Conservation (phyloP, 2,113 vertebrate species). For the Lagenorhynchus albirostris region DNA sequence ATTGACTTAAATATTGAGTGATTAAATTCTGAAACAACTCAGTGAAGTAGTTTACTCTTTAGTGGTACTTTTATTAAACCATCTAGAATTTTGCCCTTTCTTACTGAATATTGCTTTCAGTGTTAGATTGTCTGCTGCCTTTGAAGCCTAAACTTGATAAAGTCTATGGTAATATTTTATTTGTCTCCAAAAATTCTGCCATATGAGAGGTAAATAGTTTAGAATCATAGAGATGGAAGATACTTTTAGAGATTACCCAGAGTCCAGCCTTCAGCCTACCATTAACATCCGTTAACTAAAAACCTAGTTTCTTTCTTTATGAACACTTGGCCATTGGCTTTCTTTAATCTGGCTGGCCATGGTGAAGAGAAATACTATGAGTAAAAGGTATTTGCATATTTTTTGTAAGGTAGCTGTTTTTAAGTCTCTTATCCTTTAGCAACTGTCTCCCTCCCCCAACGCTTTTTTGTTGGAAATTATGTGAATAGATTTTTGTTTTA, state of each 20-base stretch:
- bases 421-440: neutral
- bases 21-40: conserved; percentile 1
- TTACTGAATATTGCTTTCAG: neutral
- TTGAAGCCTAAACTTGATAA: neutral
- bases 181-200: neutral
- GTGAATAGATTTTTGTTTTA: conserved; percentile 1
- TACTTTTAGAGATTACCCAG: neutral
- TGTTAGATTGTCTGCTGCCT: neutral
- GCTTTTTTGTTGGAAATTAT: neutral
- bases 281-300: neutral
- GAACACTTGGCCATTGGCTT: neutral
- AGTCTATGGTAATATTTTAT: neutral
- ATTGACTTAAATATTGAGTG: neutral
- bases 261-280: neutral
- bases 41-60: neutral
- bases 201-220: neutral
- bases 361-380: neutral
- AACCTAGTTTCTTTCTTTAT: neutral
- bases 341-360: neutral
- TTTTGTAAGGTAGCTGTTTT: neutral
- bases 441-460: neutral
- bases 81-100: neutral
- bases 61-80: neutral
- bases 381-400: neutral
- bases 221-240: neutral